Evolutionary conservation across 2,888 invertebrate species (phyloP).

Genomic region (Adelognathus sp.): DNA sequence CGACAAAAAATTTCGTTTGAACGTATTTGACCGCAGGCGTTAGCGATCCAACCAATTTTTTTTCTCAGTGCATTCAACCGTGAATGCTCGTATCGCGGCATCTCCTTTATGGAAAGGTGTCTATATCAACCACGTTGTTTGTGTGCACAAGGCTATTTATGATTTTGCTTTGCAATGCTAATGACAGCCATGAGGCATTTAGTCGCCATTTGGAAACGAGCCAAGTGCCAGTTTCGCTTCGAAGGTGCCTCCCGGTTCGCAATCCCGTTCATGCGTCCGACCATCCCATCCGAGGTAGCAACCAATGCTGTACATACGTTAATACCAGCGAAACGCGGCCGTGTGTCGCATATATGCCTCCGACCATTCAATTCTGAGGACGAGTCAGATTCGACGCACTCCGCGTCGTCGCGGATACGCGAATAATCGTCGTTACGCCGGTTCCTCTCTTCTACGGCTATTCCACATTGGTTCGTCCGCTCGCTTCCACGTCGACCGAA

Average conservation of each 20-base stretch:
- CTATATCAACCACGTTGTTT: constrained; percentile 17
- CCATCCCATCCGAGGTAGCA: constrained; percentile 60
- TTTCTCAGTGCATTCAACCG: too few species aligned
- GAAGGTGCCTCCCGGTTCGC: constrained; percentile 60
- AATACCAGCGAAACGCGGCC: constrained; percentile 3
- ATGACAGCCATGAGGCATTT: constrained; percentile 71
- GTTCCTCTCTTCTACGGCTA: constrained; percentile 1
- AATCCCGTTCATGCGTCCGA: constrained; percentile 66
- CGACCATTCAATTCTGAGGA: constrained; percentile 30
- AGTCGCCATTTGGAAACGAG: constrained; percentile 70
- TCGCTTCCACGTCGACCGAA: constrained; percentile 22
- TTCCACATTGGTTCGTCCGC: constrained; percentile 26
- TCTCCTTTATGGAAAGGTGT: neutral
- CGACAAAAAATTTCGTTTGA: too few species aligned
- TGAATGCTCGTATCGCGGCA: neutral
- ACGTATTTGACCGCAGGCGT: too few species aligned
- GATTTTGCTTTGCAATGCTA: constrained; percentile 74
- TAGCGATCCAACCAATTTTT: too few species aligned
- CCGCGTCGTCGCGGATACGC: neutral
- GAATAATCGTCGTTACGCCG: constrained; percentile 16
- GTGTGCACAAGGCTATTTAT: constrained; percentile 60
- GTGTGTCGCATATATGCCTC: neutral
- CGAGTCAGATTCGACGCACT: constrained; percentile 15
- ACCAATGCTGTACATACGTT: constrained; percentile 18
- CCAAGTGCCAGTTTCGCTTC: constrained; percentile 64